These are phyloP conservation scores for Podarcis muralis DNA, from an alignment of 2,113 vertebrate genomes.

Conservation along the genomic window DNA sequence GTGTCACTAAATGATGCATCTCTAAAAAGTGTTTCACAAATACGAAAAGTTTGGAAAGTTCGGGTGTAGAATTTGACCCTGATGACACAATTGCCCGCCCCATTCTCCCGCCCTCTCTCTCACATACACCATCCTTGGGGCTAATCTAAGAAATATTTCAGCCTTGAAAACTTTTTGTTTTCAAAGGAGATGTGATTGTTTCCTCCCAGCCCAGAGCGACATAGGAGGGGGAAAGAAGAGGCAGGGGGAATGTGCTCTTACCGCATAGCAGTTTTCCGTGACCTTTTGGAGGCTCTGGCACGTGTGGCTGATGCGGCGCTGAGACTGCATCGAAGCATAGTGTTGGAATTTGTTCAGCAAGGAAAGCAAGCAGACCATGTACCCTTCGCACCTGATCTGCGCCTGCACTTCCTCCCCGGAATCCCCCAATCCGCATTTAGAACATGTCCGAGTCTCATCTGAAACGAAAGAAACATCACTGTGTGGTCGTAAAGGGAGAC, in stretches of 20 bases:
- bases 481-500: not conserved
- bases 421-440: not conserved
- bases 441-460: not conserved
- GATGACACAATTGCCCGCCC: not conserved
- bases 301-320: not conserved
- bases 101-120: not conserved
- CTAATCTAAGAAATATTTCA: not conserved
- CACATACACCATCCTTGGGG: not conserved
- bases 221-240: not conserved
- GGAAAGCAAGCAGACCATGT: conserved; percentile 5
- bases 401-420: not conserved
- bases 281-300: not conserved
- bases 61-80: too few relatives aligned
- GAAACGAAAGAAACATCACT: not conserved
- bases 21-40: too few relatives aligned
- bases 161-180: not conserved
- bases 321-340: conserved; percentile 4
- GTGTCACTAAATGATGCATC: too few relatives aligned
- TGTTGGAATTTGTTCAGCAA: conserved; percentile 12
- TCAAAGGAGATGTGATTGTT: not conserved
- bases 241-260: not conserved
- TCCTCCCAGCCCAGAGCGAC: not conserved
- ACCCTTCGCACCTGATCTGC: not conserved
- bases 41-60: too few relatives aligned
- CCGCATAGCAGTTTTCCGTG: not conserved